These are phyloP conservation scores for Kryptolebias marmoratus DNA, from an alignment of 2,113 vertebrate genomes.

Conservation along the genomic window DNA sequence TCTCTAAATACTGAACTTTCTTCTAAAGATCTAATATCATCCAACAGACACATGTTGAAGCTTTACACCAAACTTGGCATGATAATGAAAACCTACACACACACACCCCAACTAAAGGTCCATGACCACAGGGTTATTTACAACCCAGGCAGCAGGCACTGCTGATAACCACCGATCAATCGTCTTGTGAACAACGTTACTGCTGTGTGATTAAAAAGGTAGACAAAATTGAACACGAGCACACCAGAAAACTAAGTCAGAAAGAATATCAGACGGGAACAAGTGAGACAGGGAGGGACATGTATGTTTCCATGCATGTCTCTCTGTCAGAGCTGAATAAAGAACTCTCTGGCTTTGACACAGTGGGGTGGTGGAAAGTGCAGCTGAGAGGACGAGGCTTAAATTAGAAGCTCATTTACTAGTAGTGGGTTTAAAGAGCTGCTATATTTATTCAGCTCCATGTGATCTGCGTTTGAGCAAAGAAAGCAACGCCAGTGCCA, in stretches of 20 bases:
- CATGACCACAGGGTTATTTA: conserved; percentile 51
- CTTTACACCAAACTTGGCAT: conserved; percentile 48
- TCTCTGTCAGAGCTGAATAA: conserved; percentile 11
- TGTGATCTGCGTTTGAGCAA: conserved; percentile 63
- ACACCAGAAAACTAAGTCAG: neutral
- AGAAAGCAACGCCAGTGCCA: conserved; percentile 61
- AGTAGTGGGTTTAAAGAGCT: conserved; percentile 42
- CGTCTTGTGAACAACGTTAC: neutral
- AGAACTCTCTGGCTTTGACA: conserved; percentile 7
- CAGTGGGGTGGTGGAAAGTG: conserved; percentile 10
- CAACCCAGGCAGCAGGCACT: conserved; percentile 9
- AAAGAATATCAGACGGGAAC: neutral
- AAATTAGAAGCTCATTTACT: conserved; percentile 69
- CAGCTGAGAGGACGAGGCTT: conserved; percentile 19
- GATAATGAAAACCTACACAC: conserved; percentile 14
- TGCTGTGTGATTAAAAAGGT: conserved; percentile 2
- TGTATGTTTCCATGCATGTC: conserved; percentile 6
- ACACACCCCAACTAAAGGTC: neutral
- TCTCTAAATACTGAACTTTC: conserved; percentile 11
- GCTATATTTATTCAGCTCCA: conserved; percentile 72
- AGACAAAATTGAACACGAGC: conserved; percentile 2
- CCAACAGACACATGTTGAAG: conserved; percentile 52
- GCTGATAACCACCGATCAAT: conserved; percentile 41
- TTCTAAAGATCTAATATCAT: conserved; percentile 21
- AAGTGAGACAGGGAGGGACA: neutral